Conservation (phyloP, 2,797 vertebrate genomes). For the Phataginus tetradactyla region DNA sequence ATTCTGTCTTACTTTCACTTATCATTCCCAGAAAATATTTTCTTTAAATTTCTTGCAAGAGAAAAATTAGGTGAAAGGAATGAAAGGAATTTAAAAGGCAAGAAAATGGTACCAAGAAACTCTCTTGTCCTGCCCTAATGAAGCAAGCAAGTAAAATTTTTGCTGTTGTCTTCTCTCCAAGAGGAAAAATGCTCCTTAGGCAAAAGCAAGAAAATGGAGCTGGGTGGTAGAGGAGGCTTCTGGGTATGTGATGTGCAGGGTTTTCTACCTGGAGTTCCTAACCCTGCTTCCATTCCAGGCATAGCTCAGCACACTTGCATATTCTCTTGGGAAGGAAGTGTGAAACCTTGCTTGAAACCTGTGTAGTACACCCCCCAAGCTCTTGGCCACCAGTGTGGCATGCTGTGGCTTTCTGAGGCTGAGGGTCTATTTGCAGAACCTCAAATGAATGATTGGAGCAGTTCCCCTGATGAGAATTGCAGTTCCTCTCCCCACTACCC, state of each 20-base stretch:
- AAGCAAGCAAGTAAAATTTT: neutral
- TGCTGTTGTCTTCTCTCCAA: neutral
- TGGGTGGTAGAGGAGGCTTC: neutral
- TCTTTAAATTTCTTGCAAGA: conserved; percentile 52
- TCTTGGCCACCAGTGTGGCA: neutral
- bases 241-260: too few relatives aligned
- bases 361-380: neutral
- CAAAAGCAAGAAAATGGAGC: neutral
- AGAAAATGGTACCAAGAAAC: neutral
- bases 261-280: neutral
- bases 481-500: neutral
- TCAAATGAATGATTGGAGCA: neutral
- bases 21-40: neutral
- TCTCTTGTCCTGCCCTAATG: neutral
- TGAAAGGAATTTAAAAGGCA: neutral
- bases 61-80: neutral
- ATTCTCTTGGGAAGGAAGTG: neutral
- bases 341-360: neutral
- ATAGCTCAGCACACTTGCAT: neutral
- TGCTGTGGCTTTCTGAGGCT: neutral
- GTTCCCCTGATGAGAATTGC: neutral
- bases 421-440: neutral
- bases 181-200: neutral
- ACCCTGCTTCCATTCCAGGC: neutral
- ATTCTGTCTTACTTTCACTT: neutral